Evolutionary conservation across 2,113 vertebrate genomes (phyloP).

Genomic region (Silurus asotus): DNA sequence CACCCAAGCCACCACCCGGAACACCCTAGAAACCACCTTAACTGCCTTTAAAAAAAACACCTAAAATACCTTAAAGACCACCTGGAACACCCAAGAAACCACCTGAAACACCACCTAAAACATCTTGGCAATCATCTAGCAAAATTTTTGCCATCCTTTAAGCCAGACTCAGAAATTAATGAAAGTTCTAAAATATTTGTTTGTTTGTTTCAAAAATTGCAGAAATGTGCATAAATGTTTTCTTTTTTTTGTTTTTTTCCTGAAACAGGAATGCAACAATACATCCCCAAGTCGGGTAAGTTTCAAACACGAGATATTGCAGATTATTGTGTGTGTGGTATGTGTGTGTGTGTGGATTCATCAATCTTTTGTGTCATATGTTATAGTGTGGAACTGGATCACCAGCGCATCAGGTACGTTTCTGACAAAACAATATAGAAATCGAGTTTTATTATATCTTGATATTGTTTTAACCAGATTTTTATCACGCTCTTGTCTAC

Average conservation of each 20-base stretch:
- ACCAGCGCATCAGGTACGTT: slow-evolving; percentile 65
- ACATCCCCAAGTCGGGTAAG: slow-evolving; percentile 61
- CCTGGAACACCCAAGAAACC: not conserved
- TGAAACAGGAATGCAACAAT: slow-evolving; percentile 49
- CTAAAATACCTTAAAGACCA: not conserved
- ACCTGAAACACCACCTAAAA: not conserved
- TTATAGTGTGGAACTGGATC: slow-evolving; percentile 76
- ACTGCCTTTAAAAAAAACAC: not conserved
- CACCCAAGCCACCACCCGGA: not conserved
- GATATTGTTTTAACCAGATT: not conserved
- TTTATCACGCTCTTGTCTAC: not conserved
- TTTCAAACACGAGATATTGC: not conserved
- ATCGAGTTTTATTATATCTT: not conserved
- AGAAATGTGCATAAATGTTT: not conserved
- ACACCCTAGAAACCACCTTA: not conserved
- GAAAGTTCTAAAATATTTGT: not conserved
- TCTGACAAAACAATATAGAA: not conserved
- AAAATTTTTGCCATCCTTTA: not conserved
- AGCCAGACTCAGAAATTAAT: not conserved
- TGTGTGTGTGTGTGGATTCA: slow-evolving; percentile 6
- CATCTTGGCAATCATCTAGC: not conserved
- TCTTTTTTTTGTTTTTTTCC: not conserved
- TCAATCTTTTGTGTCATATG: not conserved
- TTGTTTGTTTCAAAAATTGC: not conserved
- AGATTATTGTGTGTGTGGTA: not conserved